phyloP scores from a whole-genome alignment of 2,113 vertebrate species.

The Catharus minimus region DNA sequence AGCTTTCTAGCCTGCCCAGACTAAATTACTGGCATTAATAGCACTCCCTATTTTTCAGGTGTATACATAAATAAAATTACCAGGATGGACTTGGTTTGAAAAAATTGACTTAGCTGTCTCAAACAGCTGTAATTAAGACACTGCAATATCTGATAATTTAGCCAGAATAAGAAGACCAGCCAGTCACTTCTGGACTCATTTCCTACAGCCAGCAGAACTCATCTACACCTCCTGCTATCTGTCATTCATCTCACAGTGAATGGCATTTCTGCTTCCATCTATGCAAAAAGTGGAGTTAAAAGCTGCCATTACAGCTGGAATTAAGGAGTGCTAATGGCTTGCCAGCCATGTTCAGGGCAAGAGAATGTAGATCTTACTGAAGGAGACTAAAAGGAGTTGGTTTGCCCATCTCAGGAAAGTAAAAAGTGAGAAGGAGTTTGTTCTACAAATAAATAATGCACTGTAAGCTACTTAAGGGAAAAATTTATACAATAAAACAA shows the following conservation, averaged over 20 bases:
- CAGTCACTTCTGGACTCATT: neutral
- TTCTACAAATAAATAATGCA: neutral
- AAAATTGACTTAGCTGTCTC: neutral
- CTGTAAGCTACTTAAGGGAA: neutral
- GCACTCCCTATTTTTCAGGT: neutral
- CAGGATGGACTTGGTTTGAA: neutral
- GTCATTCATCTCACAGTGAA: neutral
- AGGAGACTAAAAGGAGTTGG: neutral
- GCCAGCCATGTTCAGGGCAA: neutral
- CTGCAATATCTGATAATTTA: neutral
- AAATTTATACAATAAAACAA: neutral
- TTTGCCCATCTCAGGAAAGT: neutral
- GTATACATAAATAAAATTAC: neutral
- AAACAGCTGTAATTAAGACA: neutral
- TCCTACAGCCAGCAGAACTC: neutral
- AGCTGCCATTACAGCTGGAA: conserved; percentile 14
- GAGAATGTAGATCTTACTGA: neutral
- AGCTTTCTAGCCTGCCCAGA: neutral
- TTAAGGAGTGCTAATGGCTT: conserved; percentile 10
- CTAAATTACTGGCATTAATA: neutral
- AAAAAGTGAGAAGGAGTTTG: neutral
- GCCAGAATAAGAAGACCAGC: neutral
- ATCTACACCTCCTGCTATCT: neutral
- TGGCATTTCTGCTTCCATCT: neutral
- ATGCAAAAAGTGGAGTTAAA: rapidly evolving